Evolutionary conservation across 2,888 invertebrate genomes (phyloP).

Genomic region (Spilarctia lutea): DNA sequence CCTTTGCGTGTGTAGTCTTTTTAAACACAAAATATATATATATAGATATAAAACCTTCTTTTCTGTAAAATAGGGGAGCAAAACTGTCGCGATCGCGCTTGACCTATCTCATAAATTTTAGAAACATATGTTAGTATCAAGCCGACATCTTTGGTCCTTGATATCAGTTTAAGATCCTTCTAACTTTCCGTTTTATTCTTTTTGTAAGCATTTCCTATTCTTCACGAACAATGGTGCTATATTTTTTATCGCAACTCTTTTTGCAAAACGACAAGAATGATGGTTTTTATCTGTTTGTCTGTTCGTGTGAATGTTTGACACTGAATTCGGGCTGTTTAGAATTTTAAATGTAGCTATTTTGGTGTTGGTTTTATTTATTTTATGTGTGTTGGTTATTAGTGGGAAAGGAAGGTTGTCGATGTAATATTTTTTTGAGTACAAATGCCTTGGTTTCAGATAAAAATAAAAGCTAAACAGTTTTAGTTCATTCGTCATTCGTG

Average conservation of each 20-base stretch:
- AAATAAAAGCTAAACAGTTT: not conserved
- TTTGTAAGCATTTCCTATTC: conserved; percentile 18
- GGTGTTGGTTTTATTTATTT: conserved; percentile 7
- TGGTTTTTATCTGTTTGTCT: conserved; percentile 27
- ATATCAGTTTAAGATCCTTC: not conserved
- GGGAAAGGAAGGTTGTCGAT: not conserved
- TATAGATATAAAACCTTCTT: too few relatives aligned
- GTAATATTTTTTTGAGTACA: not conserved
- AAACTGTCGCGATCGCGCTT: not conserved
- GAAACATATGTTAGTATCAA: not conserved
- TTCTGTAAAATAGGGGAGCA: not conserved
- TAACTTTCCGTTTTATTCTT: conserved; percentile 12
- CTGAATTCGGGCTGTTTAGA: conserved; percentile 31
- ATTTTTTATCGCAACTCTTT: conserved; percentile 14
- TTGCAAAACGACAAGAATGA: conserved; percentile 14
- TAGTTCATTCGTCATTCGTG: not conserved
- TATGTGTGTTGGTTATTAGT: not conserved
- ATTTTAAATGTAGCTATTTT: conserved; percentile 42
- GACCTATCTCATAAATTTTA: not conserved
- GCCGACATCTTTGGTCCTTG: not conserved
- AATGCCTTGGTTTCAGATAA: not conserved
- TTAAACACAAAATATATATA: too few relatives aligned
- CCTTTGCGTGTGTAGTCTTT: too few relatives aligned
- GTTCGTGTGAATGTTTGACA: conserved; percentile 37
- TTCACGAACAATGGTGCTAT: conserved; percentile 21